Percentiles rank a stretch among this genome's conserved stretches.
Conservation (phyloP, 2,797 vertebrate genomes). For the Xerus rutilus region DNA sequence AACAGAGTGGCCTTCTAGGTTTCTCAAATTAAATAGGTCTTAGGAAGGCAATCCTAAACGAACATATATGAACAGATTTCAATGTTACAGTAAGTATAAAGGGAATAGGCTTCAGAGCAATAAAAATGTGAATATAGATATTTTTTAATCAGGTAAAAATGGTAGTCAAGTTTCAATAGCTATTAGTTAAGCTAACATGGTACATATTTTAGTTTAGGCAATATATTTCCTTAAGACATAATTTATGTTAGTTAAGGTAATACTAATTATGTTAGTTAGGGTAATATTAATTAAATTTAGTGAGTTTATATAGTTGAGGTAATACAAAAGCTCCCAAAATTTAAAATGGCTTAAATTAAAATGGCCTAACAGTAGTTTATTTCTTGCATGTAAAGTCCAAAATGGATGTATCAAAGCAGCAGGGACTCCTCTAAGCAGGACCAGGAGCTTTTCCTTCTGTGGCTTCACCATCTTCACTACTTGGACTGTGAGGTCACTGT, state of each 20-base stretch:
- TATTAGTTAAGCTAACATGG: neutral
- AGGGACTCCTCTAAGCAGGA: neutral
- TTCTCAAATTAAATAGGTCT: neutral
- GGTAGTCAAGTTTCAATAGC: neutral
- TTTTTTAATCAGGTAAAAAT: conserved; percentile 31
- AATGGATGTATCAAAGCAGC: neutral
- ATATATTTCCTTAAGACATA: no score
- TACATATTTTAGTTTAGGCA: no score
- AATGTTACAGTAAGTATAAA: neutral
- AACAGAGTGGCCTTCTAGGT: neutral
- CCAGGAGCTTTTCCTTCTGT: neutral
- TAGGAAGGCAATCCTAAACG: neutral
- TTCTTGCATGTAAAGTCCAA: neutral
- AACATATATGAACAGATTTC: neutral
- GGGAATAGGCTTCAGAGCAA: neutral
- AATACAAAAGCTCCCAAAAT: neutral
- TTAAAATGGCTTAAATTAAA: neutral
- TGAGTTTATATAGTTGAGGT: neutral
- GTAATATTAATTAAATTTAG: neutral
- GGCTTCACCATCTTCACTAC: neutral
- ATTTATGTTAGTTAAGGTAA: neutral
- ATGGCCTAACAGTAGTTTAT: neutral
- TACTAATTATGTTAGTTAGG: neutral
- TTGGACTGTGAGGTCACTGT: neutral
- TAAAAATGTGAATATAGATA: neutral